Evolutionary conservation across 2,797 vertebrate species (phyloP).

Genomic region (Astyanax mexicanus): DNA sequence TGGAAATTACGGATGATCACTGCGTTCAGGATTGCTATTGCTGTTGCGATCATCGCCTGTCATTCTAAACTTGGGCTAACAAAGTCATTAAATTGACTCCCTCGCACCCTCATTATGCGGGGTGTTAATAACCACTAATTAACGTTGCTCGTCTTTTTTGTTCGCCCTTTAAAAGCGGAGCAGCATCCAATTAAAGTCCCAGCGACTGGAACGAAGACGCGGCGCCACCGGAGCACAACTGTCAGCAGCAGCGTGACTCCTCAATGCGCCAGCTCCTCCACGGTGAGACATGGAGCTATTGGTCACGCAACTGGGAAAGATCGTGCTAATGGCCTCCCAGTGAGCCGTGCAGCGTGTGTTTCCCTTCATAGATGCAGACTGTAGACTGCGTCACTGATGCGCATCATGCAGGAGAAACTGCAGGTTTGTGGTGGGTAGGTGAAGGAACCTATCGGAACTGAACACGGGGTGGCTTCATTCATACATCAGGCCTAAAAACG

Average conservation of each 20-base stretch:
- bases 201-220: conserved; percentile 65
- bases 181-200: conserved; percentile 82
- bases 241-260: conserved; percentile 52
- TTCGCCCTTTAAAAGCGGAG: conserved; percentile 73
- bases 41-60: conserved; percentile 85
- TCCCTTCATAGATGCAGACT: not conserved
- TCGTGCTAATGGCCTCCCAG: not conserved
- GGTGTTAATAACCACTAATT: conserved; percentile 90
- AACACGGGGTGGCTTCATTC: no score
- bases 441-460: no score
- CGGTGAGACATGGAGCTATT: not conserved
- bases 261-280: conserved; percentile 11
- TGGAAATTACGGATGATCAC: conserved; percentile 85
- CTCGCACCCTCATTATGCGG: conserved; percentile 86
- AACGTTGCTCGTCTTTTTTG: conserved; percentile 83
- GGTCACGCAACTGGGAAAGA: conserved; percentile 3
- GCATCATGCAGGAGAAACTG: not conserved
- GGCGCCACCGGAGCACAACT: conserved; percentile 56
- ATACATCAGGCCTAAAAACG: no score
- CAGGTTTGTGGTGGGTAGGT: no score
- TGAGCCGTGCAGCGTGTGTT: not conserved
- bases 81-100: conserved; percentile 90
- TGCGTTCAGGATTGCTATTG: conserved; percentile 79
- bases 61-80: conserved; percentile 85
- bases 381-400: not conserved